These are phyloP conservation scores for Podilymbus podiceps DNA, from an alignment of 2,113 vertebrate genomes.

Conservation along the genomic window DNA sequence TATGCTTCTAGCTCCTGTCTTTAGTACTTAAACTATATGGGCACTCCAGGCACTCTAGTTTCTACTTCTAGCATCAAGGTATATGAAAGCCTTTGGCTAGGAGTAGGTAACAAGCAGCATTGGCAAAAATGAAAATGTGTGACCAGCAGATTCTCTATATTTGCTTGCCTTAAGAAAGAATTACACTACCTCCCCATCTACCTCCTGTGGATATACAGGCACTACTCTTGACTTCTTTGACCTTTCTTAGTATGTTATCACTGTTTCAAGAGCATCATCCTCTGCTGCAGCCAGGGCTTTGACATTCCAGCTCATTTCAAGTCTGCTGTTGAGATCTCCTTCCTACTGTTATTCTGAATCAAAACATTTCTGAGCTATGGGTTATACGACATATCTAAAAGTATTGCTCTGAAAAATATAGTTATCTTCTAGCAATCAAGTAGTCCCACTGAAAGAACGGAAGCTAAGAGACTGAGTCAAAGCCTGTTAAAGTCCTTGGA, in stretches of 20 bases:
- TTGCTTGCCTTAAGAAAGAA: neutral
- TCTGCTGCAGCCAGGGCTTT: neutral
- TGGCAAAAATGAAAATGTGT: neutral
- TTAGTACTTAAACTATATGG: neutral
- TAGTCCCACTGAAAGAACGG: neutral
- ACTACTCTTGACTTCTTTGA: neutral
- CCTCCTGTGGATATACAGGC: neutral
- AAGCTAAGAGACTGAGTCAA: neutral
- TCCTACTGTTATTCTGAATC: neutral
- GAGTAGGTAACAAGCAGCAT: neutral
- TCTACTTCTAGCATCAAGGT: neutral
- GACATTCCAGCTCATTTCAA: neutral
- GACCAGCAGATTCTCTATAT: neutral
- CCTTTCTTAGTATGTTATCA: neutral
- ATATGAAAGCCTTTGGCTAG: neutral
- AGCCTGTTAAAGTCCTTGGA: neutral
- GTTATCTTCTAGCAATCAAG: neutral
- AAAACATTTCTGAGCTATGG: neutral
- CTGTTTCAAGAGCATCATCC: neutral
- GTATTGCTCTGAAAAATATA: neutral
- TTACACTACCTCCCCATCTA: neutral
- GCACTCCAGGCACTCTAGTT: neutral
- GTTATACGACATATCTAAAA: neutral
- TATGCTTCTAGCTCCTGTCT: neutral
- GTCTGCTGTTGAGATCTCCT: neutral